phyloP scores from a whole-genome alignment of 2,797 vertebrate species.

The Falco naumanni region DNA sequence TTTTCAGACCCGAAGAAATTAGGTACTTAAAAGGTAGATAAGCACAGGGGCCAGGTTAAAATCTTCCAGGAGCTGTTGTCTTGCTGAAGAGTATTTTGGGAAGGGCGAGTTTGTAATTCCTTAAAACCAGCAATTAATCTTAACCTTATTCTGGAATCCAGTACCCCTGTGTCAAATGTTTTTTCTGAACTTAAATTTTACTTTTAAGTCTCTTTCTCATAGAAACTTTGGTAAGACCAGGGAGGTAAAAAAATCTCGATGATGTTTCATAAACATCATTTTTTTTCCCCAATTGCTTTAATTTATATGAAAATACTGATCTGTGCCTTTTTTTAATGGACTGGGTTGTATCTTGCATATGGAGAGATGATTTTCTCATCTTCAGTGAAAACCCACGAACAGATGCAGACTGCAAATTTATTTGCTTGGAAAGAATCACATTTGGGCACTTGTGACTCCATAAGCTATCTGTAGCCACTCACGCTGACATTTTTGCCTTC shows the following conservation, averaged over 20 bases:
- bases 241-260: not conserved
- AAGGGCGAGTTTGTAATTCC: not conserved
- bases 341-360: slow-evolving; percentile 38
- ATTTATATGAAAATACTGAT: slow-evolving; percentile 31
- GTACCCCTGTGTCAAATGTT: not conserved
- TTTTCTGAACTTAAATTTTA: not conserved
- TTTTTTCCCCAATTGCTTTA: slow-evolving; percentile 28
- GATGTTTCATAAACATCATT: not conserved
- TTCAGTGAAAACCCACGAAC: slow-evolving; percentile 41
- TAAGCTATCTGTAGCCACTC: slow-evolving; percentile 48
- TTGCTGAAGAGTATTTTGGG: not conserved
- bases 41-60: not conserved
- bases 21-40: not conserved
- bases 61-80: not conserved
- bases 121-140: not conserved
- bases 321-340: slow-evolving; percentile 43
- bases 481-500: slow-evolving; percentile 32
- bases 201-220: not conserved
- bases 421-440: slow-evolving; percentile 61
- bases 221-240: not conserved
- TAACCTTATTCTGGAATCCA: not conserved
- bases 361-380: slow-evolving; percentile 62
- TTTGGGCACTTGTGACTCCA: slow-evolving; percentile 52
- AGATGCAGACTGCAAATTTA: slow-evolving; percentile 61
- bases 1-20: not conserved